Evolutionary conservation across 2,113 vertebrate species (phyloP).

Genomic region (human (Homo sapiens)): GRCh38 chr5:115611001-115611500

Average conservation of each 20-base stretch:
- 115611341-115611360: neutral
- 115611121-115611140: neutral
- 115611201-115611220: neutral
- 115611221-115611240: neutral
- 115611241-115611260: neutral
- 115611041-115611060: neutral
- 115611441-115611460: neutral
- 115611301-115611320: neutral
- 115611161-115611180: neutral
- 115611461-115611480: neutral
- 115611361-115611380: neutral
- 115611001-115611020: neutral
- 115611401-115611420: neutral
- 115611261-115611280: neutral
- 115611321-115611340: neutral
- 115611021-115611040: neutral
- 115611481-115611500: neutral
- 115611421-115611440: neutral
- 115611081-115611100: neutral
- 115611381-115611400: constrained; percentile 1
- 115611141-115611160: neutral
- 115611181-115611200: neutral
- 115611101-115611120: neutral
- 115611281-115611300: neutral
- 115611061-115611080: neutral